These are phyloP conservation scores for Pygoscelis adeliae DNA, from an alignment of 2,113 vertebrate species.

Conservation along the genomic window DNA sequence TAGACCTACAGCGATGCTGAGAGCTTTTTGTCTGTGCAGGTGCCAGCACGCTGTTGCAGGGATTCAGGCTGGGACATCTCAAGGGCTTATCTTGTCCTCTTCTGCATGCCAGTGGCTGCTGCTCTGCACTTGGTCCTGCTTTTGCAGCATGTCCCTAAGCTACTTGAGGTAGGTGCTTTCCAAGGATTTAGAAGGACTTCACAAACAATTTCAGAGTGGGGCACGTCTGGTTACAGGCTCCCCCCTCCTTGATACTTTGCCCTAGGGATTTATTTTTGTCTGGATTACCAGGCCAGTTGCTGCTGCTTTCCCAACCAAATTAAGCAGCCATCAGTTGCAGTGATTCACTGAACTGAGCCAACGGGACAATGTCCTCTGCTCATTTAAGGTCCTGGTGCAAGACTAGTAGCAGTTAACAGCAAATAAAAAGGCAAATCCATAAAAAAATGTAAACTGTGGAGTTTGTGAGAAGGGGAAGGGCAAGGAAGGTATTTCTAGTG, in stretches of 20 bases:
- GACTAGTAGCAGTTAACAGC: not conserved
- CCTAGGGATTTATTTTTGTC: not conserved
- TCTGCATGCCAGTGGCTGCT: not conserved
- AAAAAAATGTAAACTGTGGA: not conserved
- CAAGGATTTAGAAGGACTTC: not conserved
- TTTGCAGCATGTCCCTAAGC: not conserved
- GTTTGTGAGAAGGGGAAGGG: not conserved
- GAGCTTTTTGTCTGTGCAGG: not conserved
- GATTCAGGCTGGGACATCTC: not conserved
- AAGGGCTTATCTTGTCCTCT: not conserved
- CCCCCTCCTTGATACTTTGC: not conserved
- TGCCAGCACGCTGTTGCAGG: not conserved
- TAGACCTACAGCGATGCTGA: accelerated
- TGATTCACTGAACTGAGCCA: not conserved
- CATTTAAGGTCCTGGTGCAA: not conserved
- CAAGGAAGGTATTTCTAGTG: not conserved
- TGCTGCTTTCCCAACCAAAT: not conserved
- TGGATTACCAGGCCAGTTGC: not conserved
- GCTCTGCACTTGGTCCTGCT: not conserved
- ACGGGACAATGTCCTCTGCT: not conserved
- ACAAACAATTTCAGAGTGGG: not conserved
- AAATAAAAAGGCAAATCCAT: not conserved
- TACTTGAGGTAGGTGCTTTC: not conserved
- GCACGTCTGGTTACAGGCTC: not conserved
- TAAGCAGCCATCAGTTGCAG: not conserved